These are phyloP conservation scores for Xenopus petersii DNA, from an alignment of 2,797 vertebrate genomes.

Conservation along the genomic window DNA sequence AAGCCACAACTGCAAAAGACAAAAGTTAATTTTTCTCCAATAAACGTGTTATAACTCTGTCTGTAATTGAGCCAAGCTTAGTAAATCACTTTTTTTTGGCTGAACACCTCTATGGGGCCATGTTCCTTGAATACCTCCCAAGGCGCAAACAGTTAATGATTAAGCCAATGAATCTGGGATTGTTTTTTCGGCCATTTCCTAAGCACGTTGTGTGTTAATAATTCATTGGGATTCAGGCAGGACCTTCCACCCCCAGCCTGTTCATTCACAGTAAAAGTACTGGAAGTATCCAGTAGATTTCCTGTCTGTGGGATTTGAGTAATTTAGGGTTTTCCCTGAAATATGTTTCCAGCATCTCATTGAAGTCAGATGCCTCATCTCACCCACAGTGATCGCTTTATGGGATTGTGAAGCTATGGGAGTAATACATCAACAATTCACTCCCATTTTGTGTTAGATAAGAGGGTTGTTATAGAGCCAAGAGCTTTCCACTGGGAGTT, in stretches of 20 bases:
- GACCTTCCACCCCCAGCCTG: background rate
- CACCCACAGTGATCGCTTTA: constrained; percentile 13
- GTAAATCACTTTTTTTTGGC: too few relatives aligned
- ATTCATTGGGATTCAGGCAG: constrained; percentile 1
- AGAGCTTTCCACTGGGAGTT: background rate
- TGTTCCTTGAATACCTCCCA: background rate
- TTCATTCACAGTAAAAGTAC: constrained; percentile 5
- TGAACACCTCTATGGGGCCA: background rate
- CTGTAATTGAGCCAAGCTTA: too few relatives aligned
- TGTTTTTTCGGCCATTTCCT: background rate
- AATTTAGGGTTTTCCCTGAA: constrained; percentile 28
- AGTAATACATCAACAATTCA: constrained; percentile 6
- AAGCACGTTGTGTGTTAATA: background rate
- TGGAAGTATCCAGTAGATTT: constrained; percentile 5
- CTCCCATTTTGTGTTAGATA: background rate
- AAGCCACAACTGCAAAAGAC: too few relatives aligned
- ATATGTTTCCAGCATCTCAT: constrained; percentile 17
- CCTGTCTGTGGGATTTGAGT: constrained; percentile 6
- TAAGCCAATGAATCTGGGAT: background rate
- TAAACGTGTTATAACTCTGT: too few relatives aligned
- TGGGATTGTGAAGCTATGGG: background rate
- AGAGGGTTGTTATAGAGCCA: background rate
- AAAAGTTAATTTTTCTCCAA: too few relatives aligned
- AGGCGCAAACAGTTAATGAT: constrained; percentile 14
- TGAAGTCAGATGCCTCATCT: constrained; percentile 13